These are phyloP conservation scores for Teinopalpus imperialis DNA, from an alignment of 2,888 invertebrate species.

Conservation along the genomic window DNA sequence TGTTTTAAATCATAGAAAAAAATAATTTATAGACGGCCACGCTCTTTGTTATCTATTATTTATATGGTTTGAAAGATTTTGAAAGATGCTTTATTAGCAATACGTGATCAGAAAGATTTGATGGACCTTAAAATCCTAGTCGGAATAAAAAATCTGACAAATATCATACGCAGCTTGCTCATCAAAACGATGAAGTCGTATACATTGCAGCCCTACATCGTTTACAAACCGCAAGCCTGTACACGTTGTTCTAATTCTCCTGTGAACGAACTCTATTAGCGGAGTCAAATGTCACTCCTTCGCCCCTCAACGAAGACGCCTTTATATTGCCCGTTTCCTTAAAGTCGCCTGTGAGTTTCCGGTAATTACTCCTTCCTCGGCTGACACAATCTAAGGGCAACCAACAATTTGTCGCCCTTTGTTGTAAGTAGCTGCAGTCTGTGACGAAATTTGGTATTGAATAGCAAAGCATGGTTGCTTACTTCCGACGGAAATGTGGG, in stretches of 20 bases:
- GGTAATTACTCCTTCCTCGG: conserved; percentile 75
- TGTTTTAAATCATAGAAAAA: no score
- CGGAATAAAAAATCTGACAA: no score
- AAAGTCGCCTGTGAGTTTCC: conserved; percentile 61
- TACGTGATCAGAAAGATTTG: no score
- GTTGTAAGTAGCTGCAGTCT: conserved; percentile 58
- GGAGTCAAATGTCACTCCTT: conserved; percentile 76
- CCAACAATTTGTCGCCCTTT: conserved; percentile 58
- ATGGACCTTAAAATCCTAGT: no score
- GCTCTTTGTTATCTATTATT: no score
- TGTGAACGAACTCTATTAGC: conserved; percentile 69
- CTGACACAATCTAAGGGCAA: conserved; percentile 51
- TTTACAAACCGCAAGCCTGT: conserved; percentile 60
- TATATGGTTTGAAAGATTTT: no score
- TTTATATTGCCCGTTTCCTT: conserved; percentile 64
- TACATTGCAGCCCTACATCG: conserved; percentile 53
- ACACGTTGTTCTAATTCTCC: conserved; percentile 64
- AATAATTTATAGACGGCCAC: no score
- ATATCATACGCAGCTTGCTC: neutral
- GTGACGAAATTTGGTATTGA: conserved; percentile 59
- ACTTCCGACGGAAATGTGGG: conserved; percentile 77
- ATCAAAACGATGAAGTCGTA: conserved; percentile 28
- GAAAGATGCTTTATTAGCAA: no score
- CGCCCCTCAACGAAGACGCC: conserved; percentile 55
- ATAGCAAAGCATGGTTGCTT: conserved; percentile 54